Percentiles rank a stretch among this genome's conserved stretches.
These are phyloP conservation scores for Chalcosyrphus nemorum DNA, from an alignment of 2,888 invertebrate genomes.

Conservation along the genomic window DNA sequence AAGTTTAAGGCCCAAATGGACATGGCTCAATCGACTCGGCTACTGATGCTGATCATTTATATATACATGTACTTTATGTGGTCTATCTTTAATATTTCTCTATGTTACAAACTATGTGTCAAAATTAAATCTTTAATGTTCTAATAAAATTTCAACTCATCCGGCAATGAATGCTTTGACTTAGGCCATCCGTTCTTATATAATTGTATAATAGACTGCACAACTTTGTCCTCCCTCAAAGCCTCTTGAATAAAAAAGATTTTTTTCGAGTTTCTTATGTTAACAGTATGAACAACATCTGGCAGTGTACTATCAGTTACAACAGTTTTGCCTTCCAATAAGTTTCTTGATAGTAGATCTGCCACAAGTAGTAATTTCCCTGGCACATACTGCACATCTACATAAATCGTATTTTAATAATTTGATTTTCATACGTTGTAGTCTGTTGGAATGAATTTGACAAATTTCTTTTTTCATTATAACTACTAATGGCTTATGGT, in stretches of 20 bases:
- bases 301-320: neutral
- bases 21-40: no score
- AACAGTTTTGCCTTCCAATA: slow-evolving; percentile 6
- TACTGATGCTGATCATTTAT: no score
- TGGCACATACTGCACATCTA: slow-evolving; percentile 65
- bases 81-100: no score
- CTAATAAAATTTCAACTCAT: no score
- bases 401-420: slow-evolving; percentile 72
- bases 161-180: no score
- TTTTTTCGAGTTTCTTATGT: neutral
- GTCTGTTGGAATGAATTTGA: slow-evolving; percentile 54
- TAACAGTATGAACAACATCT: slow-evolving; percentile 30
- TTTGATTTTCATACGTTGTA: slow-evolving; percentile 74
- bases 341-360: slow-evolving; percentile 59
- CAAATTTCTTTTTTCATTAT: slow-evolving; percentile 73
- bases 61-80: no score
- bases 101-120: no score
- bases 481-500: slow-evolving; percentile 32
- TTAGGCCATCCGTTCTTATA: no score
- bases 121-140: no score
- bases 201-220: no score
- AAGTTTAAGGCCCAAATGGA: no score
- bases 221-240: no score
- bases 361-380: slow-evolving; percentile 72
- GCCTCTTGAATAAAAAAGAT: neutral